A percentile compares a stretch with the other conserved stretches of the same genome.
phyloP scores from a whole-genome alignment of 2,113 vertebrate species.

The Panurus biarmicus region DNA sequence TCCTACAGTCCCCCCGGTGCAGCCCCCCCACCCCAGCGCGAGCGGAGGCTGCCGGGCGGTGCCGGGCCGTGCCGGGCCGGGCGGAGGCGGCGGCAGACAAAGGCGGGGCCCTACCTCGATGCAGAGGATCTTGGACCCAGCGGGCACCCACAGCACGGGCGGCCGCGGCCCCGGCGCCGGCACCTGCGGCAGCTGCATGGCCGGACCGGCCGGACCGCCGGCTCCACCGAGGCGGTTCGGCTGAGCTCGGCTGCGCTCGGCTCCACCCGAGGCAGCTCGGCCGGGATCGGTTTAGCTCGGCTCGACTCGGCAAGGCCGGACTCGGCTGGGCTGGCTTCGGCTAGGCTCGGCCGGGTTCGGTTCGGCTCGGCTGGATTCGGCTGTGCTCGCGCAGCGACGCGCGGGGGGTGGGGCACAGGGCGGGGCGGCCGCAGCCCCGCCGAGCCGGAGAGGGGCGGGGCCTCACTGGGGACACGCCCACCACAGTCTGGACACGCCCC shows the following conservation, averaged over 20 bases:
- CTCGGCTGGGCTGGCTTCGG: background rate
- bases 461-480: background rate
- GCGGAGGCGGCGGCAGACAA: background rate
- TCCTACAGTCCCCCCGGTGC: background rate
- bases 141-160: slow-evolving; percentile 48
- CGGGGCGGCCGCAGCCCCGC: background rate
- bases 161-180: slow-evolving; percentile 32
- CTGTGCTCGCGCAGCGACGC: background rate
- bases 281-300: background rate
- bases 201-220: background rate
- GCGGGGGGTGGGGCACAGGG: background rate
- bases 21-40: background rate
- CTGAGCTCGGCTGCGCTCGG: background rate
- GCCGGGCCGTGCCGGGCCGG: background rate
- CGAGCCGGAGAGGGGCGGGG: background rate
- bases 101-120: slow-evolving; percentile 52
- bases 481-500: background rate
- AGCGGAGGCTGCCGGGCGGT: background rate
- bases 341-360: background rate
- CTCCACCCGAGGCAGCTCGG: background rate
- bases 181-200: slow-evolving; percentile 55
- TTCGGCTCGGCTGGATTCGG: background rate
- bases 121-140: slow-evolving; percentile 54
- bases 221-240: background rate
- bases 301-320: background rate